Conservation (phyloP, 2,888 invertebrate species). For the Oxycera nigricornis region DNA sequence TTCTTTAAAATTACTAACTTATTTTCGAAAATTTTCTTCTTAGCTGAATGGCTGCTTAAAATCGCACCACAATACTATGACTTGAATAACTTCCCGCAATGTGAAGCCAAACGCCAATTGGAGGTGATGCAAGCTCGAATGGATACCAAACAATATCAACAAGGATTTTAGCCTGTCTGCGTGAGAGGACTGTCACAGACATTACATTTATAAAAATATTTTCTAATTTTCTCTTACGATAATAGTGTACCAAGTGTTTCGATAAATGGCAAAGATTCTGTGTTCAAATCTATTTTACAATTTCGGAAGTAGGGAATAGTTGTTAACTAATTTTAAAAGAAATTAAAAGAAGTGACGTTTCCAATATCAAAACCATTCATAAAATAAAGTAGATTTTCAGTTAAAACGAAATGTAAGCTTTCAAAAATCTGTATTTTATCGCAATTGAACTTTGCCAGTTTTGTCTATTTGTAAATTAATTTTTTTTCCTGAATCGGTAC, state of each 20-base stretch:
- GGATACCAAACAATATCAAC: constrained; percentile 87
- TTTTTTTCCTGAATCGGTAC: no score
- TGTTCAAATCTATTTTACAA: not conserved
- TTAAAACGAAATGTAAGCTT: no score
- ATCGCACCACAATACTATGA: constrained; percentile 99
- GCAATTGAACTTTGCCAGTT: no score
- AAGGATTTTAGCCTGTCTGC: constrained; percentile 73
- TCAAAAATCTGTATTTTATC: no score
- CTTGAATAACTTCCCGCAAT: constrained; percentile 95
- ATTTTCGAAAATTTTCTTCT: constrained; percentile 45
- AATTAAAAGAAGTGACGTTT: no score
- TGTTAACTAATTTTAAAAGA: not conserved
- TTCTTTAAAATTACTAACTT: not conserved
- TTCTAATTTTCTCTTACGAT: not conserved
- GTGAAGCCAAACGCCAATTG: constrained; percentile 93
- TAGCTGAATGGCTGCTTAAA: constrained; percentile 92
- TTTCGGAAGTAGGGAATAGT: not conserved
- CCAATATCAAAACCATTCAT: no score
- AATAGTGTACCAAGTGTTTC: no score
- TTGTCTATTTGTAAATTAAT: no score
- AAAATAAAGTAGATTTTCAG: no score
- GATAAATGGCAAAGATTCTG: not conserved
- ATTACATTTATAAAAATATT: not conserved
- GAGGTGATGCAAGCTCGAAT: constrained; percentile 86
- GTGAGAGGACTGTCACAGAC: not conserved